Conservation (phyloP, 1,140 invertebrate genomes). For the Coptotermes formosanus region DNA sequence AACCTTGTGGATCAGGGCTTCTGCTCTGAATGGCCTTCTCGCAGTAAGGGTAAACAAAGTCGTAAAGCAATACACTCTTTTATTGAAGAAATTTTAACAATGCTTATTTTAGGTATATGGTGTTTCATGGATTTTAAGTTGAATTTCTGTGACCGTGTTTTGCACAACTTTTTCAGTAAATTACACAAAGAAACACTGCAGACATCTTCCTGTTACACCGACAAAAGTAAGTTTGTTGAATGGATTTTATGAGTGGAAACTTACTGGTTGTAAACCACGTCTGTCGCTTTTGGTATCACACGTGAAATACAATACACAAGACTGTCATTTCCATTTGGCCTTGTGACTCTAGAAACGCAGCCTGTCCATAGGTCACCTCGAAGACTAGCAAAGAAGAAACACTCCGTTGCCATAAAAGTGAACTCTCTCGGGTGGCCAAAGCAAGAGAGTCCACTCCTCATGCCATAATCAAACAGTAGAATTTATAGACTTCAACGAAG, state of each 20-base stretch:
- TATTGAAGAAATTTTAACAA: not conserved
- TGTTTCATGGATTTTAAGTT: not conserved
- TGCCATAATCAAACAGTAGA: not conserved
- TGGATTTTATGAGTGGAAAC: not conserved
- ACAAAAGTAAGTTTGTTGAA: not conserved
- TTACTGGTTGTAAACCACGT: not conserved
- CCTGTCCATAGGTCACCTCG: not conserved
- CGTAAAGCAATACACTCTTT: not conserved
- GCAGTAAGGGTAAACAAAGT: not conserved
- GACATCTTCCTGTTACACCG: not conserved
- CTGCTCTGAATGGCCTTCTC: no score
- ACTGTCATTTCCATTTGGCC: not conserved
- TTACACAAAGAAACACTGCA: not conserved
- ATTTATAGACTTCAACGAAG: not conserved
- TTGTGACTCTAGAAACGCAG: not conserved
- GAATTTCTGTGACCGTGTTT: not conserved
- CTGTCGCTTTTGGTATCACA: not conserved
- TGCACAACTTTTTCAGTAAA: not conserved
- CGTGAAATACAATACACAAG: not conserved
- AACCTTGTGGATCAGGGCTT: no score
- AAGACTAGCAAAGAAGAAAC: not conserved
- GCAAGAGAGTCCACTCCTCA: not conserved
- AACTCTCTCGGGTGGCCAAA: not conserved
- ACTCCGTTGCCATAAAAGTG: not conserved
- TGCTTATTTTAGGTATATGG: not conserved